Evolutionary conservation across 2,888 invertebrate genomes (phyloP).

Genomic region (Tipula confusa): DNA sequence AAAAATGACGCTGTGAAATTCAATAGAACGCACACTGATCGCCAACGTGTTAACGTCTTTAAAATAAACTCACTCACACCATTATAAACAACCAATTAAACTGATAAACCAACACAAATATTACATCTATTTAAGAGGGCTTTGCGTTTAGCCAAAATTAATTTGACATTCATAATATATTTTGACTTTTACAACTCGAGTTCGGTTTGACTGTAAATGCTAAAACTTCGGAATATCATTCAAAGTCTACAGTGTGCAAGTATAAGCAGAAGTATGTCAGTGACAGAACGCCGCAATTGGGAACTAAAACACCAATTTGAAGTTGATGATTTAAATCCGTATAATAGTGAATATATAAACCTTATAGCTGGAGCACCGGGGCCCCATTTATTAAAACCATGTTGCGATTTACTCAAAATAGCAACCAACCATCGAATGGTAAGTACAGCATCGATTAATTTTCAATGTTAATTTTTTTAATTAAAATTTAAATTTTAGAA

Average conservation of each 20-base stretch:
- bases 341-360: slow-evolving; percentile 49
- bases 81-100: not conserved
- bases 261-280: not conserved
- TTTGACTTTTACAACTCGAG: not conserved
- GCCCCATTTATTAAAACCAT: slow-evolving; percentile 51
- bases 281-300: not conserved
- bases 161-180: not conserved
- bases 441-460: slow-evolving; percentile 25
- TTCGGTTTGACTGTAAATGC: not conserved
- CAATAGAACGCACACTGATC: not conserved
- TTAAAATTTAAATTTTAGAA: slow-evolving; percentile 39
- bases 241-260: not conserved
- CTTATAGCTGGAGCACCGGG: slow-evolving; percentile 56
- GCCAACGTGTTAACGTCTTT: not conserved
- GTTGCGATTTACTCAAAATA: slow-evolving; percentile 49
- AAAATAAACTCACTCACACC: not conserved
- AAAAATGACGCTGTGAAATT: too few species aligned
- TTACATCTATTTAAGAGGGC: too few species aligned
- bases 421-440: slow-evolving; percentile 53
- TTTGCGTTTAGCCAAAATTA: not conserved
- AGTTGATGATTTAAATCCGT: slow-evolving; percentile 50
- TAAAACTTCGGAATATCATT: not conserved
- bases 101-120: not conserved
- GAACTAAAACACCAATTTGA: slow-evolving; percentile 52
- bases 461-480: not conserved